Conservation (phyloP, 2,113 vertebrate genomes). For the Macaca nemestrina region DNA sequence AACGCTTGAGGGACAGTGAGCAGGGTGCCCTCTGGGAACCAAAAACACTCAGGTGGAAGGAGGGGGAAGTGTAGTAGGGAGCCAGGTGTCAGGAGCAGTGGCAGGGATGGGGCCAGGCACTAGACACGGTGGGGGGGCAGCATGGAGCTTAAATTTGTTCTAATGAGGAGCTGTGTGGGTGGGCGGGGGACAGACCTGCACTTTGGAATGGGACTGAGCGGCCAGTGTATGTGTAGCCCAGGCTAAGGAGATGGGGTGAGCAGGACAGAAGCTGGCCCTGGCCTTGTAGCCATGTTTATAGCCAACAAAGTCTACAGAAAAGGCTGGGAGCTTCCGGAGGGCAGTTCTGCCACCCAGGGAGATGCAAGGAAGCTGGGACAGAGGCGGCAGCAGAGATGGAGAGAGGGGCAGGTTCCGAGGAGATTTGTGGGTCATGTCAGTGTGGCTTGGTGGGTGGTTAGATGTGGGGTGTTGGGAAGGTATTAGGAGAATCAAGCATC, state of each 20-base stretch:
- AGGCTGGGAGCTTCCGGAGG: background rate
- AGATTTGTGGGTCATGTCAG: background rate
- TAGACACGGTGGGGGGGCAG: background rate
- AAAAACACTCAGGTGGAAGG: background rate
- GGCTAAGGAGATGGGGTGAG: background rate
- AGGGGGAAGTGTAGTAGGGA: background rate
- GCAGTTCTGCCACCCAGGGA: background rate
- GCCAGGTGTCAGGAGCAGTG: background rate
- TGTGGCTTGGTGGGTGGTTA: background rate
- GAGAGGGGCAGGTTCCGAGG: background rate
- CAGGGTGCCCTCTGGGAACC: background rate
- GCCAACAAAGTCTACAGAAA: background rate
- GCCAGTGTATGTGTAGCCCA: background rate
- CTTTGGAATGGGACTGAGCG: background rate
- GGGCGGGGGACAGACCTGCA: background rate
- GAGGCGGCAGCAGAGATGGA: background rate
- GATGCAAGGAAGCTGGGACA: background rate
- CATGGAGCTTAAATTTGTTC: background rate
- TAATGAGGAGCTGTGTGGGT: background rate
- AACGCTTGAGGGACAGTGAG: background rate
- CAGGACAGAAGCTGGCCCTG: background rate
- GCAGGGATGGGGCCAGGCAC: background rate
- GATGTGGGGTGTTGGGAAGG: background rate
- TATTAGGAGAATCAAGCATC: background rate
- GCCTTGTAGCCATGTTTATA: background rate